phyloP scores from a whole-genome alignment of 2,888 invertebrate species.

The Nomada ruficornis region DNA sequence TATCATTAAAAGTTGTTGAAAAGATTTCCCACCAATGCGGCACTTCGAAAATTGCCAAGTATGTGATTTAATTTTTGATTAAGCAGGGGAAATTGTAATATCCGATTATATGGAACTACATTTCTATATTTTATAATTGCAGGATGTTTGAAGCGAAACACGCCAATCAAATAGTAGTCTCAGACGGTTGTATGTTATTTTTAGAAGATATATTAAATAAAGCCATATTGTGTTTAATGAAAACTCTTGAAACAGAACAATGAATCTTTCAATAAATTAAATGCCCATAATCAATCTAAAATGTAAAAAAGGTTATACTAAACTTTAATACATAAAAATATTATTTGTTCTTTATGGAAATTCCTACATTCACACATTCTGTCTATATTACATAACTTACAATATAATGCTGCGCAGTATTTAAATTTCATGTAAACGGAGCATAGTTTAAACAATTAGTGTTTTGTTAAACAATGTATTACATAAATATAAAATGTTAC shows the following conservation, averaged over 20 bases:
- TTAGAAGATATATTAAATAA: constrained; percentile 49
- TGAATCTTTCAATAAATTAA: neutral
- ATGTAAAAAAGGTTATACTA: neutral
- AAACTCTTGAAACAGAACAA: constrained; percentile 21
- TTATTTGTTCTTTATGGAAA: constrained; percentile 16
- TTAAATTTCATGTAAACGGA: constrained; percentile 2
- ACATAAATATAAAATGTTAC: constrained; percentile 22
- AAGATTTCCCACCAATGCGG: constrained; percentile 25
- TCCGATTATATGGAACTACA: neutral
- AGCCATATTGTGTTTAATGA: constrained; percentile 43
- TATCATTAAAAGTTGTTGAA: constrained; percentile 40
- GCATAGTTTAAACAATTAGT: constrained; percentile 1
- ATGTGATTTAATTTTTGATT: constrained; percentile 17
- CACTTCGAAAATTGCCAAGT: constrained; percentile 29
- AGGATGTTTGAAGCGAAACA: constrained; percentile 46
- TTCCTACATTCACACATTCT: constrained; percentile 13
- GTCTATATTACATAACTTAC: constrained; percentile 15
- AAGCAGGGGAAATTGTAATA: too few relatives aligned
- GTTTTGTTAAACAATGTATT: constrained; percentile 6
- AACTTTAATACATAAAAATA: constrained; percentile 29
- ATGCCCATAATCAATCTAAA: neutral
- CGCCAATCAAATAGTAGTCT: constrained; percentile 15
- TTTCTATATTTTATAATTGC: constrained; percentile 4
- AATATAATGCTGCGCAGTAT: neutral
- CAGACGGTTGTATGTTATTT: constrained; percentile 38